phyloP scores from a whole-genome alignment of 1,140 invertebrate genomes.

The Saccostrea echinata region DNA sequence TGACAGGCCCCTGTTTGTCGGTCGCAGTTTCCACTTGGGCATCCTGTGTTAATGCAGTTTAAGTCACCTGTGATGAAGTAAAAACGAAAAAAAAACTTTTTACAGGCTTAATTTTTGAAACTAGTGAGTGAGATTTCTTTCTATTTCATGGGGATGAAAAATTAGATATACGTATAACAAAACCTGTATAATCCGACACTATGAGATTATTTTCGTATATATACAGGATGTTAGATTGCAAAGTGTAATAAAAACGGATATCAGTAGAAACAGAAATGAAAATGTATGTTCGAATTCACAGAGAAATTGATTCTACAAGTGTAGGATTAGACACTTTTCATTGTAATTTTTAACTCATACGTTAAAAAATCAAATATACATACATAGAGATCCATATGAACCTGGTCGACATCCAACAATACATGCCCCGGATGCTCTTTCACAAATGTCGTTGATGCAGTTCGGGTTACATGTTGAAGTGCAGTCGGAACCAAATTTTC shows the following conservation, averaged over 20 bases:
- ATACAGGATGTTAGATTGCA: no score
- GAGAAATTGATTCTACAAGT: no score
- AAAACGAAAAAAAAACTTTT: background rate
- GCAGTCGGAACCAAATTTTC: slow-evolving; percentile 33
- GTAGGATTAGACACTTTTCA: no score
- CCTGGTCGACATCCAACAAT: slow-evolving; percentile 38
- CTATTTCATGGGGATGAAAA: background rate
- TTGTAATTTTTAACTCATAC: no score
- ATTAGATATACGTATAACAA: no score
- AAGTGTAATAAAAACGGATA: no score
- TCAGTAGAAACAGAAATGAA: no score
- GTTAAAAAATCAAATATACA: background rate
- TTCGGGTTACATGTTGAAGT: background rate
- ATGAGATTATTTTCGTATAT: no score
- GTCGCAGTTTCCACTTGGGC: slow-evolving; percentile 37
- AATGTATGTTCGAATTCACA: no score
- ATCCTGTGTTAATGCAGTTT: slow-evolving; percentile 6
- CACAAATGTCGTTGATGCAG: slow-evolving; percentile 43
- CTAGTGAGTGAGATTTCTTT: background rate
- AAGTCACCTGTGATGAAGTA: slow-evolving; percentile 36
- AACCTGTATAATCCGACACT: no score
- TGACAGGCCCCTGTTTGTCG: slow-evolving; percentile 30
- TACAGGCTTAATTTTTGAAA: slow-evolving; percentile 3
- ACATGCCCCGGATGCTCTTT: slow-evolving; percentile 27
- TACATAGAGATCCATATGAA: slow-evolving; percentile 46